These are phyloP conservation scores for Diorhabda elongata DNA, from an alignment of 1,140 invertebrate species.

Conservation along the genomic window DNA sequence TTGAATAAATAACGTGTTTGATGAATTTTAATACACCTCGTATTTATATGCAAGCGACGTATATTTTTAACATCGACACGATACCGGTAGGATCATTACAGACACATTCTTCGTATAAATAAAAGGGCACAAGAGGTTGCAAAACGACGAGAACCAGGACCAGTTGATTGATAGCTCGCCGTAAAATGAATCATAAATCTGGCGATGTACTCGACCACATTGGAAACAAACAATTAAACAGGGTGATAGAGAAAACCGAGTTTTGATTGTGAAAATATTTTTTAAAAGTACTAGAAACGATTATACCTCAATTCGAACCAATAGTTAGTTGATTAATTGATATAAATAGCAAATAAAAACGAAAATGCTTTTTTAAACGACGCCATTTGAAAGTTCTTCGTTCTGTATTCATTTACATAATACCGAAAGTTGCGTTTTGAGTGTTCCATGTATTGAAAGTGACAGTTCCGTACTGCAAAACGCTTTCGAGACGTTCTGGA, in stretches of 20 bases:
- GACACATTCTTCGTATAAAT: constrained; percentile 1
- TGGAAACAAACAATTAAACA: not conserved
- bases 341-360: no score
- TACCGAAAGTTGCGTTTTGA: no score
- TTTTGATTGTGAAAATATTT: no score
- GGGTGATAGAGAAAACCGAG: not conserved
- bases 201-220: constrained; percentile 9
- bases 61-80: not conserved
- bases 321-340: no score
- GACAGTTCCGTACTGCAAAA: no score
- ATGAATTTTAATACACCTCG: not conserved
- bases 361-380: no score
- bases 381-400: no score
- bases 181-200: constrained; percentile 16
- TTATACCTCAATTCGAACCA: no score
- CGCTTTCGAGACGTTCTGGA: no score
- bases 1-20: not conserved
- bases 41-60: not conserved
- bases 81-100: not conserved
- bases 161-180: constrained; percentile 9
- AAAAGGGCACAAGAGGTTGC: constrained; percentile 3
- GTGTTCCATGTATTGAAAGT: no score
- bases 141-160: not conserved
- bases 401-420: no score
- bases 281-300: no score